These are phyloP conservation scores for Deroplatys truncata DNA, from an alignment of 2,888 invertebrate species.

Conservation along the genomic window DNA sequence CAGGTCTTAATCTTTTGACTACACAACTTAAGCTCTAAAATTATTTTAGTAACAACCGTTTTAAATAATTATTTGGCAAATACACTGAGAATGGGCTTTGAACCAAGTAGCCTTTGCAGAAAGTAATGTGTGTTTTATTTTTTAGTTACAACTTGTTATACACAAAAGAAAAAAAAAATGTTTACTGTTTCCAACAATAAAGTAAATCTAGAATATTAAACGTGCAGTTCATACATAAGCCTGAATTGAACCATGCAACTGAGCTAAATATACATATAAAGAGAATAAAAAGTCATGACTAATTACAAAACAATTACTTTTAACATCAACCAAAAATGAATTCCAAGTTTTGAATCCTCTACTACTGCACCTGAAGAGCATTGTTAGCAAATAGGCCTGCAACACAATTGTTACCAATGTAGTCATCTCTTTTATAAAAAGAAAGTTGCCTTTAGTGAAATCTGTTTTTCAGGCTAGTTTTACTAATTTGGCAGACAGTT, in stretches of 20 bases:
- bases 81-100: not conserved
- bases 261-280: not conserved
- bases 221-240: not conserved
- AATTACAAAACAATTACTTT: not conserved
- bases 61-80: not conserved
- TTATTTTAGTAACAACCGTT: not conserved
- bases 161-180: not conserved
- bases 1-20: not conserved
- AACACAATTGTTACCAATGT: no score
- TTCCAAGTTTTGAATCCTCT: not conserved
- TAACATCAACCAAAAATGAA: not conserved
- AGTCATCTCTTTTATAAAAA: no score
- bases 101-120: not conserved
- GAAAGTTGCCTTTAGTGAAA: no score
- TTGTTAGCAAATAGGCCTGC: no score
- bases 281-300: not conserved
- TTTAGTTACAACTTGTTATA: not conserved
- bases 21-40: not conserved
- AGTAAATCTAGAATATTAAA: not conserved
- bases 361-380: not conserved
- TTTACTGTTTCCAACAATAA: not conserved
- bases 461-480: no score
- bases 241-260: not conserved
- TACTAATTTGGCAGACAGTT: no score
- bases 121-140: not conserved